Conservation (phyloP, 2,113 vertebrate species). For the Psophia crepitans region DNA sequence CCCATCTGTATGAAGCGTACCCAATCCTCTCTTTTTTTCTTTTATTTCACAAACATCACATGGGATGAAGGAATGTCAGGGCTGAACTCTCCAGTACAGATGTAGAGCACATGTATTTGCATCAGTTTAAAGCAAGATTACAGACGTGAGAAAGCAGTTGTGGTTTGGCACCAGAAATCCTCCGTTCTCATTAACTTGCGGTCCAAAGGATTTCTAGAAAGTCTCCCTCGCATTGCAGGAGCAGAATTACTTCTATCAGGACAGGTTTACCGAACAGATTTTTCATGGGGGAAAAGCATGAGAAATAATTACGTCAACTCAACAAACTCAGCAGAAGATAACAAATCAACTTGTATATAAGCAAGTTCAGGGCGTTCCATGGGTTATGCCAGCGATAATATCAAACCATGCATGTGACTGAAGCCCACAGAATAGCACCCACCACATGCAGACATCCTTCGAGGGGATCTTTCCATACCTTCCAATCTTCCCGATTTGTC, state of each 20-base stretch:
- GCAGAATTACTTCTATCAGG: background rate
- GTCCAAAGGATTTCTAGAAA: conserved; percentile 48
- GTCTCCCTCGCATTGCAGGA: background rate
- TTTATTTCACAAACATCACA: conserved; percentile 70
- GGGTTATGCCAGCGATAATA: background rate
- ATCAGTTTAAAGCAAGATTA: conserved; percentile 60
- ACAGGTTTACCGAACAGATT: background rate
- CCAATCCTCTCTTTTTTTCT: conserved; percentile 32
- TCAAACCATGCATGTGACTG: background rate
- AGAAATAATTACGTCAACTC: background rate
- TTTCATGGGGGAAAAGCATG: background rate
- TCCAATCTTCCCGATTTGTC: background rate
- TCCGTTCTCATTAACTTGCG: conserved; percentile 51
- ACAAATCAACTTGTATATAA: rapidly evolving
- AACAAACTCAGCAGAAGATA: background rate
- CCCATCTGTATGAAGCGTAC: conserved; percentile 62
- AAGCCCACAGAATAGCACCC: background rate
- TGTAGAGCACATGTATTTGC: conserved; percentile 71
- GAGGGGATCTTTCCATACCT: background rate
- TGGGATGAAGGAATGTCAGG: conserved; percentile 66
- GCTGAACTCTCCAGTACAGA: conserved; percentile 58
- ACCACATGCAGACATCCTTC: background rate
- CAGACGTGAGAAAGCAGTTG: conserved; percentile 53
- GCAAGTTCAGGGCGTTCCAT: background rate
- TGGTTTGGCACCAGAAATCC: conserved; percentile 52